phyloP scores from a whole-genome alignment of 92 coral and sea anemone genomes.

The Paramuricea clavata region DNA sequence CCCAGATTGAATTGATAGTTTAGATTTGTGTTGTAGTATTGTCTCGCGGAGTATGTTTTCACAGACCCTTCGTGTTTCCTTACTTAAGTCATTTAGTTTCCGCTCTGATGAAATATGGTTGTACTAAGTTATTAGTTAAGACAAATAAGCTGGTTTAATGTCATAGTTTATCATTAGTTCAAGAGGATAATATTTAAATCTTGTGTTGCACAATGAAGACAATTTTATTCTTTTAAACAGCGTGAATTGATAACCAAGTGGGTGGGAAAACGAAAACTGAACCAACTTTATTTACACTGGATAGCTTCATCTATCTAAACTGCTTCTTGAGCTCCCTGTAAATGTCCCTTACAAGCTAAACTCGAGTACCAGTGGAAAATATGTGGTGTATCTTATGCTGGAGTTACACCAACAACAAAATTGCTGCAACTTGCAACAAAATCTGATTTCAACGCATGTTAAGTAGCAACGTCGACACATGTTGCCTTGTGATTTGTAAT shows the following conservation, averaged over 20 bases:
- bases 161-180: not conserved
- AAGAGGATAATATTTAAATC: not conserved
- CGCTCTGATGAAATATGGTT: conserved; percentile 41
- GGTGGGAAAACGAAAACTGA: no score
- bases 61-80: conserved; percentile 29
- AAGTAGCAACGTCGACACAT: no score
- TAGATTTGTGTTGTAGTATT: not conserved
- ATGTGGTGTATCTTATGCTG: no score
- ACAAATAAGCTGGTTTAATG: not conserved
- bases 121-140: not conserved
- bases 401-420: no score
- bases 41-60: conserved; percentile 13
- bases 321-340: no score
- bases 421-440: no score
- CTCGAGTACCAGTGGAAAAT: no score
- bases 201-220: not conserved
- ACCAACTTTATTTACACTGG: no score
- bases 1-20: not conserved
- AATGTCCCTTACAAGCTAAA: no score
- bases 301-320: no score
- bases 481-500: no score
- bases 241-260: not conserved
- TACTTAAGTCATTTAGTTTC: conserved; percentile 3
- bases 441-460: no score
- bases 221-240: not conserved